These are phyloP conservation scores for Leucoraja erinaceus DNA, from an alignment of 2,113 vertebrate genomes.

Conservation along the genomic window DNA sequence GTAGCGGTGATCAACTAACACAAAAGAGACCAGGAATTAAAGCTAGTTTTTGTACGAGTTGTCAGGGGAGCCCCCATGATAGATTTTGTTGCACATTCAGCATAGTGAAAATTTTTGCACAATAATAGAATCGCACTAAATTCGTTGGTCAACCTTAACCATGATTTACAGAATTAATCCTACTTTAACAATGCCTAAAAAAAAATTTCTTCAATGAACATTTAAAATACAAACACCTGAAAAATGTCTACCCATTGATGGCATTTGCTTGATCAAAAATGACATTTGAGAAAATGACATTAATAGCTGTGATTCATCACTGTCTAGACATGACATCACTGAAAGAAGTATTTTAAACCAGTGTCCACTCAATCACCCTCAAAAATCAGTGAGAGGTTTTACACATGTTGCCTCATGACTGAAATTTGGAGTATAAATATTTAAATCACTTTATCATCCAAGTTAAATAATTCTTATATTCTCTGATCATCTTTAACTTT, in stretches of 20 bases:
- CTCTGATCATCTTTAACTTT: background rate
- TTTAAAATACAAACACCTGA: conserved; percentile 13
- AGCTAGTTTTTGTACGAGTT: no score
- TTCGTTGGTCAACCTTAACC: background rate
- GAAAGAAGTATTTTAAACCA: conserved; percentile 28
- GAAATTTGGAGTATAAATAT: conserved; percentile 23
- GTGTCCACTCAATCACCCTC: conserved; percentile 11
- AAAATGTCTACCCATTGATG: background rate
- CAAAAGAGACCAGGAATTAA: background rate
- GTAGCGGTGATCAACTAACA: background rate
- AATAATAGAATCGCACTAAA: conserved; percentile 5
- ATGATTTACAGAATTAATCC: conserved; percentile 23
- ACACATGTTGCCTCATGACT: background rate
- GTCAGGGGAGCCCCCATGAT: background rate
- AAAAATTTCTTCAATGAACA: conserved; percentile 20
- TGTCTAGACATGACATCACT: conserved; percentile 38
- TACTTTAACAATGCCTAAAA: conserved; percentile 2
- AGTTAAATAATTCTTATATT: background rate
- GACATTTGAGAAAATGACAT: conserved; percentile 20
- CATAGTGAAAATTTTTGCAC: background rate
- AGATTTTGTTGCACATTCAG: background rate
- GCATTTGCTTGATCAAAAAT: conserved; percentile 31
- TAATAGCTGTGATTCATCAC: conserved; percentile 36
- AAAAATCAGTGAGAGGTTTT: background rate
- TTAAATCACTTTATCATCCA: conserved; percentile 24